Base-by-base conservation (phyloP, 2,113 vertebrate genomes). In the Nannobrachium achirus region DNA sequence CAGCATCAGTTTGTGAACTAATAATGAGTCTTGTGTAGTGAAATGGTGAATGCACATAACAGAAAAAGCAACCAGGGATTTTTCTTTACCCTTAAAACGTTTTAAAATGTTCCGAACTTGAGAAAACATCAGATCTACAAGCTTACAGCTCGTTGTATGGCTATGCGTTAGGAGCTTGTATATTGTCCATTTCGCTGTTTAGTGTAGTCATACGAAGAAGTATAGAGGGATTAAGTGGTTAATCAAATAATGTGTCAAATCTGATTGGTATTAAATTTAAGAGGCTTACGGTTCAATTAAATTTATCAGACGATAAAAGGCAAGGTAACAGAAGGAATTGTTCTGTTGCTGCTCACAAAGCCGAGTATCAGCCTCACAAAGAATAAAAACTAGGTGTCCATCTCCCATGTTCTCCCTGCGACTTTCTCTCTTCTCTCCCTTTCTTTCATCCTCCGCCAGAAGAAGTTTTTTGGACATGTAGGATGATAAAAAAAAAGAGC, bases 401-500 rank as follows among this genome's bases (percentile, higher is more conserved):
- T 88, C 82, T 78, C 69, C 63, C 66, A 71, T 59, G 55, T 20
- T 63, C 52, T 59, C 55, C 7, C 7, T 20, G 59, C 58, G 57
- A 69, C 14, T 72, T 14, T 71, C 15, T 82, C 51, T 62, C 71
- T 66, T 78, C 15, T 73, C 78, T 73, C 79, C 81, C 49, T 40
- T 20, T 19, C 90, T 92, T 92, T 93, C 68, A 92, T 93, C 87
- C 16, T 59, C 52, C 39, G 89, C 90, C 93, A 93, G 85, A 85
- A 59, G 75, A 81, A 57, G 63, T 84, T 90, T 75, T 89, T 89
- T 87, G 83, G 82, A 88, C 78, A 87, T 91, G 85, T 90, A 85
- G 84, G 79, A 86, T 72, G 73, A 85, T 75, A 83, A 71, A 79
- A 49, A 67, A 53, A 58, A 81, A 84, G 79, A 78, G 76, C 79